Evolutionary conservation across 2,113 vertebrate genomes (phyloP).

Genomic region (Nycticryphes semicollaris): DNA sequence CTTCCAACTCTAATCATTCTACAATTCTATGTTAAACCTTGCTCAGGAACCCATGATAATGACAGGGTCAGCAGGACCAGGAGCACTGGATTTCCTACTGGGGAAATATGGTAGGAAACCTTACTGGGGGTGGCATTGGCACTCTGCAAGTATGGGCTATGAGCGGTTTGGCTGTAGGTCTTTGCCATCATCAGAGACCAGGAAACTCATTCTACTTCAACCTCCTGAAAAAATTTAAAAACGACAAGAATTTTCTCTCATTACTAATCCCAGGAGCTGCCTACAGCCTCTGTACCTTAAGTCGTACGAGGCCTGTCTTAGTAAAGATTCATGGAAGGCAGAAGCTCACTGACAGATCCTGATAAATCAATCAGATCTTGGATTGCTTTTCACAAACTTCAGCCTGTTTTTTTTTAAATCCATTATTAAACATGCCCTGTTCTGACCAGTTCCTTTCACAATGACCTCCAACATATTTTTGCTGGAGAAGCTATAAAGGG

Average conservation of each 20-base stretch:
- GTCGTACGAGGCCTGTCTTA: background rate
- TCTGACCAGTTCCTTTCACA: background rate
- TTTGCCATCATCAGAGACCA: background rate
- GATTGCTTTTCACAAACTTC: conserved; percentile 16
- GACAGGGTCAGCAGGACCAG: background rate
- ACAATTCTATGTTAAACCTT: background rate
- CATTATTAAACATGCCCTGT: background rate
- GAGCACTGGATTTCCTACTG: background rate
- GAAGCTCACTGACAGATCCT: background rate
- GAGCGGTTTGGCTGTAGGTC: background rate
- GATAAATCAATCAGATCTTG: conserved; percentile 37
- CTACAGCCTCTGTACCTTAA: background rate
- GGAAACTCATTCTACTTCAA: background rate
- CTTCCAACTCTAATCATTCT: too few relatives aligned
- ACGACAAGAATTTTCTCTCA: background rate
- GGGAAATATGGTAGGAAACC: background rate
- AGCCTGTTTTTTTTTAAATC: background rate
- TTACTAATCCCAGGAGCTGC: background rate
- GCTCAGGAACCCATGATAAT: background rate
- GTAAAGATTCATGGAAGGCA: background rate
- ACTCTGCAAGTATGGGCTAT: background rate
- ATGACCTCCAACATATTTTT: background rate
- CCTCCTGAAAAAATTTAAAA: background rate
- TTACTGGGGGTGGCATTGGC: background rate
- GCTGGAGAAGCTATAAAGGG: background rate